Base-by-base conservation (phyloP, 1,140 invertebrate genomes). In the Drosophila ohnishii region DNA sequence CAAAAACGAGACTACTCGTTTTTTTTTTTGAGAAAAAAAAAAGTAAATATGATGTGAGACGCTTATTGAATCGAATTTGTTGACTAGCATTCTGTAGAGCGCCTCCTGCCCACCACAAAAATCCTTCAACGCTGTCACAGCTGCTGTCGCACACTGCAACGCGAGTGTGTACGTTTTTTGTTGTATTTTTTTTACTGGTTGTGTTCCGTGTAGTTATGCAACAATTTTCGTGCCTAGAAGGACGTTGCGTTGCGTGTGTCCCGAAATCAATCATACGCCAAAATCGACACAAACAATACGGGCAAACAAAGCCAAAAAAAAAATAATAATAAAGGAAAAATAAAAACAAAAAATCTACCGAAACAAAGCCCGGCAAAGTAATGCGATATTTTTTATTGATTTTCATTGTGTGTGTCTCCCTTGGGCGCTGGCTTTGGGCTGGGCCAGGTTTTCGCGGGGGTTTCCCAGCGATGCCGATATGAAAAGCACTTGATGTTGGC, bases 321-420 rank as follows among this genome's bases (percentile, higher is more conserved):
- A n/a, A 55, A 14, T 5, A 28, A 56, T 34, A 48, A 32, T 8
- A 9, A 32, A 9, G 60, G 11, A 30, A 48, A 30, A 30, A 30
- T 2, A 30, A 16, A 28, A 28, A n/a, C n/a, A 48, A 55, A 65
- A 72, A 50, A 55, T 10, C 16, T 22, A 48, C n/a, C 64, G 63
- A 79, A 87, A 83, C 83, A 86, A 83, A 80, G 19, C 62, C 42
- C 28, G 66, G 44, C 55, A 73, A 50, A 76, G 79, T 87, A 87
- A 84, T 87, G 84, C 59, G 84, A 87, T 87, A 87, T 87, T 77
- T 87, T 75, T 77, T 87, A 86, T 86, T 84, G 84, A 87, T 88
- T 87, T 87, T 87, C 55, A 87, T 80, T 56, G 77, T 57, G 22
- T 65, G 32, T 28, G 25, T n/a, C 50, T 53, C 50, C 51, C 34